These are phyloP conservation scores for Chrysina gloriosa DNA, from an alignment of 2,888 invertebrate species.

Conservation along the genomic window DNA sequence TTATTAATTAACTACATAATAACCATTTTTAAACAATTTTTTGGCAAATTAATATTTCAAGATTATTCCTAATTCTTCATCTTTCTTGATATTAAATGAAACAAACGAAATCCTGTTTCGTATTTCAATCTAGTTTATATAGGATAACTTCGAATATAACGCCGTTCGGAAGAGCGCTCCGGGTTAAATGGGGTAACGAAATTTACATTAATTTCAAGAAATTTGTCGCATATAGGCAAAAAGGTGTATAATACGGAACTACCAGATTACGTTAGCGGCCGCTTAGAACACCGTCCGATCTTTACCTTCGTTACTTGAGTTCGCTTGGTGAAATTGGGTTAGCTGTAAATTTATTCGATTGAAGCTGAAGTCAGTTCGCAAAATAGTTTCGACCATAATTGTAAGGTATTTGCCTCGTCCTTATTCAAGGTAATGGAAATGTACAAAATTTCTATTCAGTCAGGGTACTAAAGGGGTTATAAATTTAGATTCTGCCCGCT, in stretches of 20 bases:
- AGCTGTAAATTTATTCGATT: constrained; percentile 3
- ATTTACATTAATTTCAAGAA: constrained; percentile 11
- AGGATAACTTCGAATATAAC: no score
- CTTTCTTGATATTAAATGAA: no score
- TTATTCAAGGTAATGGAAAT: neutral
- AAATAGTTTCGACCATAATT: neutral
- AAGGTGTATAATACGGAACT: neutral
- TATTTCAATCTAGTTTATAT: no score
- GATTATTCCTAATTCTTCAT: no score
- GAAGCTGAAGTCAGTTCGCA: neutral
- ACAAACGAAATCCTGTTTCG: no score
- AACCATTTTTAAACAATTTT: no score
- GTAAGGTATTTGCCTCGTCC: neutral
- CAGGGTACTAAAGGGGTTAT: no score
- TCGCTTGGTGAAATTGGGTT: neutral
- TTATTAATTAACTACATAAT: no score
- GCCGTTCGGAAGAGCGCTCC: neutral
- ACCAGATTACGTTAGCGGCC: neutral
- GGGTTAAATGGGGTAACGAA: neutral
- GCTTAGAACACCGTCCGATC: neutral
- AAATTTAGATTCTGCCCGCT: no score
- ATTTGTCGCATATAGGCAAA: constrained; percentile 3
- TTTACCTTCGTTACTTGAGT: neutral
- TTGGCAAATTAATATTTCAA: no score
- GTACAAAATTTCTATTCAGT: no score